A percentile compares a stretch with the other conserved stretches of the same genome.
Evolutionary conservation across 2,113 vertebrate species (phyloP).

Genomic region (Hylia prasina): DNA sequence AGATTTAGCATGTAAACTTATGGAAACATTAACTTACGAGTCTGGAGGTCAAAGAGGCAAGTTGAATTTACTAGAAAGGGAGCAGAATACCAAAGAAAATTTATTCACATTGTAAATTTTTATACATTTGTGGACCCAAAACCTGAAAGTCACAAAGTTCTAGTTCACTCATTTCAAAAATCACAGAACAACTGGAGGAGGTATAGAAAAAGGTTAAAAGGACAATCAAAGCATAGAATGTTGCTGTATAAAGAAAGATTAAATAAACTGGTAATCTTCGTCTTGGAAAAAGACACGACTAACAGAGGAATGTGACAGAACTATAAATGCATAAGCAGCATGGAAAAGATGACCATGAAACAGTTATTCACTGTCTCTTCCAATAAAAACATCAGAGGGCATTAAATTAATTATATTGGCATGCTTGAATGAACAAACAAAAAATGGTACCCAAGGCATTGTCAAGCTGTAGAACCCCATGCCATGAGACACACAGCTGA

Average conservation of each 20-base stretch:
- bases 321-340: neutral
- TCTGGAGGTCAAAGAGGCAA: neutral
- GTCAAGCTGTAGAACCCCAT: neutral
- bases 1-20: neutral
- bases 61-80: neutral
- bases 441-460: neutral
- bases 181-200: neutral
- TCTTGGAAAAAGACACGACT: neutral
- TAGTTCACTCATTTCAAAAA: neutral
- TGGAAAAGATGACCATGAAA: conserved; percentile 10
- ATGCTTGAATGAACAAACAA: neutral
- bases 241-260: neutral
- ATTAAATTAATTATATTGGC: neutral
- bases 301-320: neutral
- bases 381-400: neutral
- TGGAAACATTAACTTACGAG: neutral
- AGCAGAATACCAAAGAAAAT: neutral
- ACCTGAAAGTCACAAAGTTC: neutral
- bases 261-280: neutral
- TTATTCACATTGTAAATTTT: neutral
- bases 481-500: neutral
- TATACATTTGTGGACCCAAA: neutral
- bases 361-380: neutral
- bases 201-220: neutral
- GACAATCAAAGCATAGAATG: neutral